Evolutionary conservation across 2,888 invertebrate genomes (phyloP).

Genomic region (Drosophila kanekoi): DNA sequence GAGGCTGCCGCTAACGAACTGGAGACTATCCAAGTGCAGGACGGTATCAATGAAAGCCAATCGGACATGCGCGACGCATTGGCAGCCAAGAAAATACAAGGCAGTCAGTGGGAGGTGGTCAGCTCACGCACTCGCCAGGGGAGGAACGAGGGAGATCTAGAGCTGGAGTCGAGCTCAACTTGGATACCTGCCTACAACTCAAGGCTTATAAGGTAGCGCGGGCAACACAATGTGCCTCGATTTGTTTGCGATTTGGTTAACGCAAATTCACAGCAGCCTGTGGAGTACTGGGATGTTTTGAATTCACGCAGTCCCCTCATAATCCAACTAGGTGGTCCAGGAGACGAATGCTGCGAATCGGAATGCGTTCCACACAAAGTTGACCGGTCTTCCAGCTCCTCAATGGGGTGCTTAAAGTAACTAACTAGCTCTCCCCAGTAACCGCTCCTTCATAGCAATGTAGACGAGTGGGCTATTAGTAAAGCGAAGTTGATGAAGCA

Average conservation of each 20-base stretch:
- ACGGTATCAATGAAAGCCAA: constrained; percentile 73
- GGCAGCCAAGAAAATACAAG: constrained; percentile 56
- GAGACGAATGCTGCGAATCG: constrained; percentile 4
- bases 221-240: constrained; percentile 59
- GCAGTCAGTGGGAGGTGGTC: constrained; percentile 54
- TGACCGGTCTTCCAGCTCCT: constrained; percentile 11
- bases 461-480: constrained; percentile 50
- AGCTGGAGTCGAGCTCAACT: constrained; percentile 8
- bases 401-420: constrained; percentile 17
- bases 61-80: constrained; percentile 78
- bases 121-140: constrained; percentile 56
- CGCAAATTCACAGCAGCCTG: constrained; percentile 66
- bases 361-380: constrained; percentile 30
- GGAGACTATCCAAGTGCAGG: constrained; percentile 40
- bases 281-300: constrained; percentile 30
- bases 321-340: constrained; percentile 59
- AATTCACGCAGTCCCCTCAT: constrained; percentile 31
- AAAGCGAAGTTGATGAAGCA: constrained; percentile 35
- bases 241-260: constrained; percentile 74
- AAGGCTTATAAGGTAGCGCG: constrained; percentile 59
- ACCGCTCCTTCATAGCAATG: not conserved
- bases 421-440: constrained; percentile 3
- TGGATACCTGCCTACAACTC: constrained; percentile 25
- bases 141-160: constrained; percentile 13
- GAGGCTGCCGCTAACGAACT: constrained; percentile 73